phyloP scores from a whole-genome alignment of 2,888 invertebrate species.

The Cyrtodaria siliqua region DNA sequence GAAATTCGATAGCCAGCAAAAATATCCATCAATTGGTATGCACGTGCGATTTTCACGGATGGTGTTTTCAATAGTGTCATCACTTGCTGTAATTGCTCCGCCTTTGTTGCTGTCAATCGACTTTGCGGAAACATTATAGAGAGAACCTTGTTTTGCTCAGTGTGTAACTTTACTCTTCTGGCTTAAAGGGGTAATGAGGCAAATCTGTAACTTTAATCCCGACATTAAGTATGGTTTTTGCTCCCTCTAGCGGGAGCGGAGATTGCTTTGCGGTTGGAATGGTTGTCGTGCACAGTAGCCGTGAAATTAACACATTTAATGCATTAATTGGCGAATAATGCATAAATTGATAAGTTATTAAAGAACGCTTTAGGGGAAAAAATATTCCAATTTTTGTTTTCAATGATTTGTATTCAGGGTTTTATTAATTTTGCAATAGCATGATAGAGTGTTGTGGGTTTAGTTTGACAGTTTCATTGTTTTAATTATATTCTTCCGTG shows the following conservation, averaged over 20 bases:
- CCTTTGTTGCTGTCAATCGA: neutral
- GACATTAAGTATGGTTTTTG: neutral
- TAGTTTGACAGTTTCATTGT: too few relatives aligned
- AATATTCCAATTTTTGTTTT: too few relatives aligned
- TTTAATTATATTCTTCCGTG: too few relatives aligned
- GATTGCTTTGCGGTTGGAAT: neutral
- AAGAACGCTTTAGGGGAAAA: too few relatives aligned
- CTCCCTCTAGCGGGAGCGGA: neutral
- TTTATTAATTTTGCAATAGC: too few relatives aligned
- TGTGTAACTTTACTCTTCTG: neutral
- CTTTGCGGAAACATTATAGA: neutral
- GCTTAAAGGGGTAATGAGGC: neutral
- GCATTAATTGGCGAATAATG: slow-evolving; percentile 14
- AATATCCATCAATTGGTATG: slow-evolving; percentile 15
- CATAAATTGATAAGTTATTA: neutral
- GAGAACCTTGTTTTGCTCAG: neutral
- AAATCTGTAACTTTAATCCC: neutral
- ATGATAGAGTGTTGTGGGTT: too few relatives aligned
- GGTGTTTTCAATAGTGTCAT: slow-evolving; percentile 4
- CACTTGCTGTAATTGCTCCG: too few relatives aligned
- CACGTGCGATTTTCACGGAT: slow-evolving; percentile 23
- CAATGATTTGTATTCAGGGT: too few relatives aligned
- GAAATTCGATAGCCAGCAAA: too few relatives aligned
- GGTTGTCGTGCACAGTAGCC: neutral
- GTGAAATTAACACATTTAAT: slow-evolving; percentile 27